Percentiles rank a stretch among this genome's conserved stretches.
phyloP scores from a whole-genome alignment of 2,888 invertebrate species.

The Hyposoter dolosus region DNA sequence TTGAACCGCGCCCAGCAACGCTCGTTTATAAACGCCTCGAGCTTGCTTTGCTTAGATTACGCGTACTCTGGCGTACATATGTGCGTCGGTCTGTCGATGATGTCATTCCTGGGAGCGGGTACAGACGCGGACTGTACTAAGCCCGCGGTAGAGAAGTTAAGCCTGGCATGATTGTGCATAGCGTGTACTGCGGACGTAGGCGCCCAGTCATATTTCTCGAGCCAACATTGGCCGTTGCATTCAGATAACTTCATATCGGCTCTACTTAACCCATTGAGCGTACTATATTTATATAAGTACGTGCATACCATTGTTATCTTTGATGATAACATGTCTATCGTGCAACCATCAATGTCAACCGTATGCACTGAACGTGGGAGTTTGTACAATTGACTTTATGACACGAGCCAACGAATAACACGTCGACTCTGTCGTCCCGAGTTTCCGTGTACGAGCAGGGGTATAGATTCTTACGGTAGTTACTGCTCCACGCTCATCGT shows the following conservation, averaged over 20 bases:
- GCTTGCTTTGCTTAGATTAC: constrained; percentile 62
- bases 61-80: constrained; percentile 35
- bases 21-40: constrained; percentile 55
- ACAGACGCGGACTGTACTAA: not conserved
- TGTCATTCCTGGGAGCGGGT: constrained; percentile 55
- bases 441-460: constrained; percentile 23
- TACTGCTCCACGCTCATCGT: constrained; percentile 36
- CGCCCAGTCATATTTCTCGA: constrained; percentile 30
- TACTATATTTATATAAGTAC: constrained; percentile 31
- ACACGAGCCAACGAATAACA: constrained; percentile 22
- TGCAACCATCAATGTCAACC: constrained; percentile 41
- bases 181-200: constrained; percentile 22
- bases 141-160: constrained; percentile 24
- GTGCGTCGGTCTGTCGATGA: constrained; percentile 50
- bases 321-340: constrained; percentile 37
- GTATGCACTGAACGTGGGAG: constrained; percentile 33
- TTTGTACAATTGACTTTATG: constrained; percentile 45
- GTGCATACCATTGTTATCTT: constrained; percentile 31
- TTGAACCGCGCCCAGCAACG: constrained; percentile 60
- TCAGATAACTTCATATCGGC: constrained; percentile 8
- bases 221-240: not conserved
- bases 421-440: constrained; percentile 9
- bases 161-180: constrained; percentile 16
- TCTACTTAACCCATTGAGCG: constrained; percentile 36
- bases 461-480: constrained; percentile 47